Evolutionary conservation across 2,797 vertebrate genomes (phyloP).

Genomic region (Rhodeus uyekii): DNA sequence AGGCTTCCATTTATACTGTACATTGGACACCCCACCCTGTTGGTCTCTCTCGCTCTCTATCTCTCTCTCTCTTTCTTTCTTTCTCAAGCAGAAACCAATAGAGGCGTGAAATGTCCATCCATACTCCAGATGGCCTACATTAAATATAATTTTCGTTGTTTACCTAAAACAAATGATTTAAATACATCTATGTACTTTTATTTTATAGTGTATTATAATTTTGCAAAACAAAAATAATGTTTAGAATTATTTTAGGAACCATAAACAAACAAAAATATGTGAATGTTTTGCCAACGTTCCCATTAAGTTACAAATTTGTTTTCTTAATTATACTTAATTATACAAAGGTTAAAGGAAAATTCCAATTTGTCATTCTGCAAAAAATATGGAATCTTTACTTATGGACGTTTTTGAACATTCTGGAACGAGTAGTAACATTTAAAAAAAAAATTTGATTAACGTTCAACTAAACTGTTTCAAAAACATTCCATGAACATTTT

Average conservation of each 20-base stretch:
- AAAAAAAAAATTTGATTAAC: background rate
- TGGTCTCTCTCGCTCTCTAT: conserved; percentile 53
- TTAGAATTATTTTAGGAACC: background rate
- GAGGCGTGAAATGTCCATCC: background rate
- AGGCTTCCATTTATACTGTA: conserved; percentile 72
- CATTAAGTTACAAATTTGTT: background rate
- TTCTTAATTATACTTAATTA: no score
- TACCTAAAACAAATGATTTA: background rate
- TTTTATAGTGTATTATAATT: background rate
- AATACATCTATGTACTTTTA: background rate
- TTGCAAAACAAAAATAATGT: background rate
- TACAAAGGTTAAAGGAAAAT: no score
- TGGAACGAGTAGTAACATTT: background rate
- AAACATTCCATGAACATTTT: background rate
- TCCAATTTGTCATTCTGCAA: background rate
- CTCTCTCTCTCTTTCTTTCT: conserved; percentile 57
- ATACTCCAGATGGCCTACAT: background rate
- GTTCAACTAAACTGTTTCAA: background rate
- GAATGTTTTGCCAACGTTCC: background rate
- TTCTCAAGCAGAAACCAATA: conserved; percentile 5
- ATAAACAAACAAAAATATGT: background rate
- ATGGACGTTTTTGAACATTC: no score
- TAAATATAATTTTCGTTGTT: background rate
- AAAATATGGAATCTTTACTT: background rate
- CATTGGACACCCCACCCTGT: conserved; percentile 46